Evolutionary conservation across 1,140 invertebrate genomes (phyloP).

Genomic region (Tetragonula clypearis): DNA sequence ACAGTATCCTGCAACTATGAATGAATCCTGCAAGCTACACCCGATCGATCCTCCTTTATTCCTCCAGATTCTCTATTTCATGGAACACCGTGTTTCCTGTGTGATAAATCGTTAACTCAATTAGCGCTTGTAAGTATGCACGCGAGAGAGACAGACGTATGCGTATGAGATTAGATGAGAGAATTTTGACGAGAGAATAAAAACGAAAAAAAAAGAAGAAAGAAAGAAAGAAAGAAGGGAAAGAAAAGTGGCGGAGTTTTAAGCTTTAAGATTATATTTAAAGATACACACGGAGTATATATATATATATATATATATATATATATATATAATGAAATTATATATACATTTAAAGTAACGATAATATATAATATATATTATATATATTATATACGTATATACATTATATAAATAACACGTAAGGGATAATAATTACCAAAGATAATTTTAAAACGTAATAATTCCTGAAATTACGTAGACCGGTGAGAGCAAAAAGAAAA

Average conservation of each 20-base stretch:
- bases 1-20: background rate
- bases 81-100: conserved; percentile 35
- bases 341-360: background rate
- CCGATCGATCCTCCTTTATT: background rate
- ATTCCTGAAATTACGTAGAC: background rate
- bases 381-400: conserved; percentile 13
- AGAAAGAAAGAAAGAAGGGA: conserved; percentile 1
- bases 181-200: conserved; percentile 26
- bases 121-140: conserved; percentile 40
- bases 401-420: conserved; percentile 1
- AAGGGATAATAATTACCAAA: conserved; percentile 16
- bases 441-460: background rate
- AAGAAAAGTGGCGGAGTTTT: background rate
- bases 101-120: conserved; percentile 31
- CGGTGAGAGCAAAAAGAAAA: too few relatives aligned
- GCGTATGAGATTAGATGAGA: conserved; percentile 4
- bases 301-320: conserved; percentile 8
- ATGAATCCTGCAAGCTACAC: background rate
- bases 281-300: conserved; percentile 16
- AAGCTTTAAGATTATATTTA: conserved; percentile 21
- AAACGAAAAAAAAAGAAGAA: background rate
- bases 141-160: background rate
- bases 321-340: background rate
- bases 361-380: conserved; percentile 11
- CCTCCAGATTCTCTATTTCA: conserved; percentile 14